A percentile compares a stretch with the other conserved stretches of the same genome.
Conservation (phyloP, 2,113 vertebrate genomes). For the Brienomyrus longianalis region DNA sequence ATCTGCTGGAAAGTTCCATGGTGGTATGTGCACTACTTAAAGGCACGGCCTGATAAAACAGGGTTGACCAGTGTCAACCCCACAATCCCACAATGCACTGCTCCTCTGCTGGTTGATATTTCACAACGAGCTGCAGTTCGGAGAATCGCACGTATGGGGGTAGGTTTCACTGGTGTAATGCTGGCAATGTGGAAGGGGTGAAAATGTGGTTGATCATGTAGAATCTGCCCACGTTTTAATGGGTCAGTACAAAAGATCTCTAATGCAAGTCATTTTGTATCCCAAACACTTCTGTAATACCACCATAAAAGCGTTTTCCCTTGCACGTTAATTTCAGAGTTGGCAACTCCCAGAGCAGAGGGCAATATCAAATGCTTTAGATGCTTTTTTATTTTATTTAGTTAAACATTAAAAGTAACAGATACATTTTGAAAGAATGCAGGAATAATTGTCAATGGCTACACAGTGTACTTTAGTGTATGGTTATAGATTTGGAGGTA, state of each 20-base stretch:
- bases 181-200: neutral
- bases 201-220: neutral
- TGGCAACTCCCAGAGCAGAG: constrained; percentile 27
- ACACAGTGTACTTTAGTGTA: constrained; percentile 38
- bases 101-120: neutral
- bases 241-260: neutral
- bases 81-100: neutral
- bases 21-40: neutral
- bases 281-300: neutral
- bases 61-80: neutral
- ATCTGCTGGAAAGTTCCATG: neutral
- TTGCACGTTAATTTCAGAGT: constrained; percentile 20
- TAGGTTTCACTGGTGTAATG: neutral
- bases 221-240: neutral
- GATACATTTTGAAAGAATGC: constrained; percentile 31
- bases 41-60: neutral
- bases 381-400: constrained; percentile 23
- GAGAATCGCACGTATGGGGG: neutral
- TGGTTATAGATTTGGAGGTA: constrained; percentile 43
- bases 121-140: neutral
- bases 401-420: constrained; percentile 31
- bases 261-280: neutral
- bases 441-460: constrained; percentile 40
- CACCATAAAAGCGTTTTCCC: neutral
- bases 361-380: constrained; percentile 43